Evolutionary conservation across 1,140 invertebrate genomes (phyloP), one percentile per base, ranked within the genome.

Genomic region (Procambarus virginalis): DNA sequence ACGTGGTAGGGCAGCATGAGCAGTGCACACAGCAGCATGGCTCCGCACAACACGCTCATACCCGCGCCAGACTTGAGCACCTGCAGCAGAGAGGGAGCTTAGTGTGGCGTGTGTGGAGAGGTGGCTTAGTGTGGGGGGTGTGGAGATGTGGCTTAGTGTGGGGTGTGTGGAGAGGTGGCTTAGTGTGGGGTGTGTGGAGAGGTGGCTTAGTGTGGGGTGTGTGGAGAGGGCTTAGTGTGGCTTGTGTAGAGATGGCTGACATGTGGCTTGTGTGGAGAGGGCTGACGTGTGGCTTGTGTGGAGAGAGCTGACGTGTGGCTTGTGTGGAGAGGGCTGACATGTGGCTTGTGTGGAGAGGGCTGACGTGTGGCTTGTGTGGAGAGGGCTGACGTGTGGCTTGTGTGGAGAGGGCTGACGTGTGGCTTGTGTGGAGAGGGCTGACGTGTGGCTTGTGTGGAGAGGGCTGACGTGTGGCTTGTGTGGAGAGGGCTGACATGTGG

Each of bases 1-100:
- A 70, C 49, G 75, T 84, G 81, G 60, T 84, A 84, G 73, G 87
- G 87, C 73, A 89, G 58, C 81, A 89, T 70, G 14, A 89, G 60
- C 48, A 84, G 51, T 17, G 84, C 87, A 8, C 73, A 89, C 20
- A 46, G n/a, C 75, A 89, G 82, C 87, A 89, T 77, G 48, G 87
- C 81, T 2, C 73, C 51, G 75, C 87, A 89, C 51, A 89, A 51
- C 55, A 89, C 87, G n/a, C 73, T 58, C 48, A 89, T 55, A 1
- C 87, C 87, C 17, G 20, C 73, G 20, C 34, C 87, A 68, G 87
- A 77, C 45, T 84, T 89, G n/a, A 89, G 81, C 45, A 89, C 87
- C 87, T 89, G 81, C 8, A n/a, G 60, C 3, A n/a, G 22, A 78
- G 49, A 76, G n/a, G 17, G 1, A 4, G 51, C 51, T 55, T 55